Evolutionary conservation across 2,888 invertebrate genomes (phyloP), one percentile per base, ranked within the genome.

Genomic region (Parnassius mnemosyne): DNA sequence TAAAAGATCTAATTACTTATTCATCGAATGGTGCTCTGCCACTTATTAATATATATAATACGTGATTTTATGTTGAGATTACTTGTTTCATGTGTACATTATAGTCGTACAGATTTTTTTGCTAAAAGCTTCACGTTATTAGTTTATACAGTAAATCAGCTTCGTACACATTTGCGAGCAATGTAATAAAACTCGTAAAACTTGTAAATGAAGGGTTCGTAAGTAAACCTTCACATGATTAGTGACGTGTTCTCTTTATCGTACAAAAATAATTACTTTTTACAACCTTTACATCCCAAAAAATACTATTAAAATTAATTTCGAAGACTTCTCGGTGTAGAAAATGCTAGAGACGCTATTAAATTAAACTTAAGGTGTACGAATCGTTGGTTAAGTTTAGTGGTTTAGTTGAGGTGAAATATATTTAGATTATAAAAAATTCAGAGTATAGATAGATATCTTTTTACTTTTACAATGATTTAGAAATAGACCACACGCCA

Each of bases 111-210:
- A 11, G 46, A 53, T 13, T 12, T 53, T 10, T 10, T 42, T 25
- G 53, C 46, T 59, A 59, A 47, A 47, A 59, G 59, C 53, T 53
- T 47, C 7, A 41, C 16, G 41, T 53, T 47, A 53, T 53, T 47
- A 42, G 9, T 34, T 53, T 41, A 59, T 34, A 9, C 13, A 47
- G 16, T 46, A 50, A 57, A 50, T 53, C 12, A 41, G 20, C 44
- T 52, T 52, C 20, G 52, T 50, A 13, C 7, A 51, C 41, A 43
- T 58, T 58, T 52, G 51, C 1, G 9, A 52, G 44, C 34, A 58
- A 44, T 52, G 13, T 52, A 58, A 58, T 58, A 58, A 58, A 13
- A 52, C n/a, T 13, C 51, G 13, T 58, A 13, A 52, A 52, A 58
- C 9, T 52, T 11, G 46, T 25, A n/a, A 25, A 25, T 51, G 10